Evolutionary conservation across 2,888 invertebrate genomes (phyloP), one percentile per base, ranked within the genome.

Genomic region (Watsonalla cultraria): DNA sequence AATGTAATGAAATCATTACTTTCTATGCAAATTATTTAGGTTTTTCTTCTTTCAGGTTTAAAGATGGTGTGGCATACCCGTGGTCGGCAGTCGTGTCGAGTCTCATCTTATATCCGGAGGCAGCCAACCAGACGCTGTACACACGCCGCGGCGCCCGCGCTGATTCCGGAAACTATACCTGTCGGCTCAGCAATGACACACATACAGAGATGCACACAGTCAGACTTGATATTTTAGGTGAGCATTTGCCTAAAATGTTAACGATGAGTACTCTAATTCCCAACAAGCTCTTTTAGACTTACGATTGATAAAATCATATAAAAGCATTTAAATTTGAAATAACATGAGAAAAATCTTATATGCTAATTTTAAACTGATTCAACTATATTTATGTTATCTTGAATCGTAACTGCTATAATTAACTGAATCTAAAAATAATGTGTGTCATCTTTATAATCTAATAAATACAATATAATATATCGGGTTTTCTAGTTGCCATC

Each of bases 41-140:
- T 49, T 7, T 46, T 6, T 35, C 45, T 33, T 51, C 37, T 65
- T 65, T 4, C 91, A 96, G 95, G 95, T 94, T 93, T 76, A 95
- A 95, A 86, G 94, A 95, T 73, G 94, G 93, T 51, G 91, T 92
- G 52, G 92, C 94, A 13, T 95, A 95, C 78, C 95, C 96, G 0
- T 96, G 95, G 95, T 93, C 94, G 5, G 92, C 93, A 46, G 94
- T 93, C 47, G 92, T 93, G 51, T 95, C 95, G 42, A 93, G 92
- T 67, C 90, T 95, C 70, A 95, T 95, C 74, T 84, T 95, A 65
- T 95, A 94, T 76, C 95, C 95, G 0, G 94, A 95, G 82, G 94
- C 94, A 52, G 94, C 94, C 57, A 96, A 96, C 84, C 96, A 96
- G 85, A 96, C 95, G 51, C 92, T 96, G 68, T 95, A 95, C 87